Evolutionary conservation across 2,113 vertebrate species (phyloP).

Genomic region (Cercocebus atys): DNA sequence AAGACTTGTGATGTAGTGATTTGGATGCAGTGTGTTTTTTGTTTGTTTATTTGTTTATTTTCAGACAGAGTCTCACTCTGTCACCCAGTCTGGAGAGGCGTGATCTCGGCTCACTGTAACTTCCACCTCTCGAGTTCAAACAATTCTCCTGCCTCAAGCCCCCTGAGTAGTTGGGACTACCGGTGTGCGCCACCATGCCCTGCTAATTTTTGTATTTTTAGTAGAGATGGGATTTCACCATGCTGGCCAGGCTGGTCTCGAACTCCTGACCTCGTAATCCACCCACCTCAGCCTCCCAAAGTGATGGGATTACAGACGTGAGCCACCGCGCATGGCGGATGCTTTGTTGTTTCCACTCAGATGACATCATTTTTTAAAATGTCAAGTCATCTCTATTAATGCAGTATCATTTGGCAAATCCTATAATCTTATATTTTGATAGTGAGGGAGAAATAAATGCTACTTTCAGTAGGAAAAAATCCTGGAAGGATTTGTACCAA

Average conservation of each 20-base stretch:
- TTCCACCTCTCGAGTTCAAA: background rate
- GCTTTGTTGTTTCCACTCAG: slow-evolving; percentile 35
- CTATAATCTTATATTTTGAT: slow-evolving; percentile 23
- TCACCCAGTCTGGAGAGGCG: background rate
- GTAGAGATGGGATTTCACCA: background rate
- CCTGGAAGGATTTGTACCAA: slow-evolving; percentile 37
- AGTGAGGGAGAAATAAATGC: background rate
- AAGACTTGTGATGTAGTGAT: background rate
- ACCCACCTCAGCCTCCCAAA: background rate
- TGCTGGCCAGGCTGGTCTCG: background rate
- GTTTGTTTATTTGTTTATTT: background rate
- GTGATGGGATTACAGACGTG: background rate
- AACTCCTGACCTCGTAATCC: background rate
- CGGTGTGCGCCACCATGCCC: background rate
- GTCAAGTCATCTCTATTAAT: slow-evolving; percentile 62
- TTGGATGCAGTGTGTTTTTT: background rate
- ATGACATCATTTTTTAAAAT: slow-evolving; percentile 49
- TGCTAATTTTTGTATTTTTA: background rate
- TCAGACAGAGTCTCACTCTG: background rate
- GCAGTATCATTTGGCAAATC: slow-evolving; percentile 23
- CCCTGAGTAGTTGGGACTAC: background rate
- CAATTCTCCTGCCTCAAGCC: background rate
- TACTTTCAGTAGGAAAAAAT: background rate
- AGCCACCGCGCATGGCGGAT: background rate
- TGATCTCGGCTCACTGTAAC: background rate